A percentile compares a stretch with the other conserved stretches of the same genome.
Conservation (phyloP, 2,797 vertebrate species). For the Falco concolor region DNA sequence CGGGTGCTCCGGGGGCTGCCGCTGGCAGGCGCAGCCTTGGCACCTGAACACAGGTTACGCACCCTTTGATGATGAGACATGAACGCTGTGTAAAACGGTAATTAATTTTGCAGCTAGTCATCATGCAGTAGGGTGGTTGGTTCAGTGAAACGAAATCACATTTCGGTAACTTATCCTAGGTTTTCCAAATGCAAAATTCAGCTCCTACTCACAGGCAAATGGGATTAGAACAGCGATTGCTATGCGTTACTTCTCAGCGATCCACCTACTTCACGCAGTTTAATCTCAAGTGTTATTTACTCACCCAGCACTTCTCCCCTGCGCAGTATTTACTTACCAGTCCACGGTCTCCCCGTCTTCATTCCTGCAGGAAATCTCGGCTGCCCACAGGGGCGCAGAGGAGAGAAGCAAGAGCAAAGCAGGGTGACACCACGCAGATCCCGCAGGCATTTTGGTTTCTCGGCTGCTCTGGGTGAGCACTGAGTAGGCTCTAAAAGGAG, state of each 20-base stretch:
- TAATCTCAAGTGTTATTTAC: not conserved
- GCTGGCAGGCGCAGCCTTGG: not conserved
- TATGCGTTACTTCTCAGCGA: not conserved
- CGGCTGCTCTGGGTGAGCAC: not conserved
- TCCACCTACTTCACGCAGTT: not conserved
- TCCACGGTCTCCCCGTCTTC: slow-evolving; percentile 85
- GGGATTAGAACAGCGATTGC: not conserved
- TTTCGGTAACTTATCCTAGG: not conserved
- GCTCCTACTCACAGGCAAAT: not conserved
- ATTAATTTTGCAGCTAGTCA: not conserved
- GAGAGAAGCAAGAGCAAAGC: slow-evolving; percentile 33
- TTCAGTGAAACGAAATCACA: not conserved
- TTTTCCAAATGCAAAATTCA: not conserved
- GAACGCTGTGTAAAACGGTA: not conserved
- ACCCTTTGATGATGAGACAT: slow-evolving; percentile 1
- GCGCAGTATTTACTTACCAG: slow-evolving; percentile 78
- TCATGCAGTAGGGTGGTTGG: not conserved
- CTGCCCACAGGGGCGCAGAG: not conserved
- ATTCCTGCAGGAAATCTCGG: slow-evolving; percentile 83
- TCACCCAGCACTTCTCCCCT: not conserved
- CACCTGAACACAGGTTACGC: not conserved
- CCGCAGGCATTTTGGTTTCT: slow-evolving; percentile 46
- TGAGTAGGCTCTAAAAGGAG: slow-evolving; percentile 7
- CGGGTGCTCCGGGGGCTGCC: not conserved
- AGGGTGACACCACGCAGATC: not conserved